Conservation (phyloP, 2,888 invertebrate genomes). For the Harpagoxenus sublaevis region DNA sequence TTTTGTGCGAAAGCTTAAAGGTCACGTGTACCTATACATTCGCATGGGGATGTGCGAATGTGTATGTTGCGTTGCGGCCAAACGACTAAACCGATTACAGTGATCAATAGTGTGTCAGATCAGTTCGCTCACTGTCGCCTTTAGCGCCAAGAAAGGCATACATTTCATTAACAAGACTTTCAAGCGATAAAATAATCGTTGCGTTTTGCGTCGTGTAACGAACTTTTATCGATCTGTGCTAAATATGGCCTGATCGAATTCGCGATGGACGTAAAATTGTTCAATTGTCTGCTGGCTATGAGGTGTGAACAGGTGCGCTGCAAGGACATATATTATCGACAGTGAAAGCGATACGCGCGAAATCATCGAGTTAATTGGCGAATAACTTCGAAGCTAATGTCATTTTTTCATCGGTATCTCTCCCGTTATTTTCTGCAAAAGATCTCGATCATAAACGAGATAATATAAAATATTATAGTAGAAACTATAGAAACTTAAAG, state of each 20-base stretch:
- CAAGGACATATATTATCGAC: constrained; percentile 59
- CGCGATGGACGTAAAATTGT: constrained; percentile 45
- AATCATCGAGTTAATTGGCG: constrained; percentile 50
- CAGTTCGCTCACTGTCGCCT: neutral
- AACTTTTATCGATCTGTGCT: constrained; percentile 6
- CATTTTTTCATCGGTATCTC: neutral
- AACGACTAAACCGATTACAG: constrained; percentile 38
- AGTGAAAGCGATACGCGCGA: constrained; percentile 53
- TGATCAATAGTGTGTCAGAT: constrained; percentile 30
- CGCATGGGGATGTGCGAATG: neutral
- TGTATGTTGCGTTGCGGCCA: neutral
- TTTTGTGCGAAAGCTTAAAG: constrained; percentile 8
- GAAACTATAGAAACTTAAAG: neutral
- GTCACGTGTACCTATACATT: neutral
- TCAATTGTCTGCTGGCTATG: constrained; percentile 45
- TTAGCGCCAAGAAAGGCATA: neutral
- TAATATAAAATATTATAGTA: neutral
- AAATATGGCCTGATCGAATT: constrained; percentile 6
- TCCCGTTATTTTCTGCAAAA: neutral
- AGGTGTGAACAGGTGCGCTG: constrained; percentile 67
- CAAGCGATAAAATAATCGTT: constrained; percentile 5
- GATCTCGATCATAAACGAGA: neutral
- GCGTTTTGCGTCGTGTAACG: neutral
- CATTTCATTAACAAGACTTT: neutral
- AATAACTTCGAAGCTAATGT: neutral